Conservation (phyloP, 2,113 vertebrate species). For the Myotis yumanensis region DNA sequence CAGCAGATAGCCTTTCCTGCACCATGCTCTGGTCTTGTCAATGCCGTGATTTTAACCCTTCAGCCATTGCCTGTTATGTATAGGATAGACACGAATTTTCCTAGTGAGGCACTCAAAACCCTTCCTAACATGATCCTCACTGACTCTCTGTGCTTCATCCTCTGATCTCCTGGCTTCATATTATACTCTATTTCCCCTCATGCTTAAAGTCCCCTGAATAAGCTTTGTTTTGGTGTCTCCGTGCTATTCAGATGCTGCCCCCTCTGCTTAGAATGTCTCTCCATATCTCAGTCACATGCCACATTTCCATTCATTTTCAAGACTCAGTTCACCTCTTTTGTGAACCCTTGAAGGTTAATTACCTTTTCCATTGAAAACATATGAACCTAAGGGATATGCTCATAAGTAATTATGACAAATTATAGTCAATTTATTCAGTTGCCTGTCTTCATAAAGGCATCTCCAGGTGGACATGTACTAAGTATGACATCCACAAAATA, state of each 20-base stretch:
- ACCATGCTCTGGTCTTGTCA: background rate
- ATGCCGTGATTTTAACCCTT: background rate
- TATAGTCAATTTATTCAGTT: slow-evolving; percentile 17
- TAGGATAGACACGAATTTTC: background rate
- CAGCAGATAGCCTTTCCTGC: background rate
- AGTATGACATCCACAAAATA: background rate
- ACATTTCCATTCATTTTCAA: background rate
- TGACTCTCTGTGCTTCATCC: background rate
- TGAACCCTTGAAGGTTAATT: slow-evolving; percentile 37
- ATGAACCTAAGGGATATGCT: background rate
- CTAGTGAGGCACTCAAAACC: background rate
- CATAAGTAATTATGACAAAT: slow-evolving; percentile 10
- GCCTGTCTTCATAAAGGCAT: background rate
- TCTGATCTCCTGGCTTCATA: background rate
- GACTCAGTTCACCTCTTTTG: background rate
- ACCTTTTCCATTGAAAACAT: slow-evolving; percentile 3
- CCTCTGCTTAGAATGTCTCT: background rate
- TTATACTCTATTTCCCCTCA: background rate
- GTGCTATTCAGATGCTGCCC: background rate
- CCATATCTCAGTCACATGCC: background rate
- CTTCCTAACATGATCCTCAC: background rate
- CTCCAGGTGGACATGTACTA: background rate
- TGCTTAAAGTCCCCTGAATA: background rate
- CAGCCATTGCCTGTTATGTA: background rate
- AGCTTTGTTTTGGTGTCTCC: background rate